These are phyloP conservation scores for Ectobius pallidus DNA, from an alignment of 2,888 invertebrate species.

Conservation along the genomic window DNA sequence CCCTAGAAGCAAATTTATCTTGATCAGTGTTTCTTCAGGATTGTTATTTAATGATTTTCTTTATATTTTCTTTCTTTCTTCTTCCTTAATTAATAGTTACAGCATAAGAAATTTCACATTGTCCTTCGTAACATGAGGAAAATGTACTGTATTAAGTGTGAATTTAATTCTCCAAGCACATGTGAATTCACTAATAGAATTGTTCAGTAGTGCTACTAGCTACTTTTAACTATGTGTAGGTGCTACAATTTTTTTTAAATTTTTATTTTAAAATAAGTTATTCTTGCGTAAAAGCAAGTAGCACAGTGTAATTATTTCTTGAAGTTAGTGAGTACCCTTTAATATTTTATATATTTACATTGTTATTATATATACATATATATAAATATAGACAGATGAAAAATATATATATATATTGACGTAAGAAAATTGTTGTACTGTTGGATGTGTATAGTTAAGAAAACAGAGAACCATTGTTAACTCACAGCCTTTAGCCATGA, in stretches of 20 bases:
- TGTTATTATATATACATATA: conserved; percentile 43
- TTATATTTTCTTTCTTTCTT: too few relatives aligned
- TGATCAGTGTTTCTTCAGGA: conserved; percentile 7
- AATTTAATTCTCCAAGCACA: conserved; percentile 23
- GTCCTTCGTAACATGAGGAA: not conserved
- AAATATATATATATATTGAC: conserved; percentile 43
- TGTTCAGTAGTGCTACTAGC: conserved; percentile 14
- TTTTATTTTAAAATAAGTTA: conserved; percentile 37
- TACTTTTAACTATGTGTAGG: conserved; percentile 33
- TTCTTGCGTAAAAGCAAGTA: conserved; percentile 37
- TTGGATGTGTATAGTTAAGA: conserved; percentile 38
- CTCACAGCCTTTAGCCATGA: conserved; percentile 33
- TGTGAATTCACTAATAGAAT: not conserved
- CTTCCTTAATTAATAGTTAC: too few relatives aligned
- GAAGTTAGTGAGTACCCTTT: conserved; percentile 41
- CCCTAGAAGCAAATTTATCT: conserved; percentile 2
- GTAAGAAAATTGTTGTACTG: conserved; percentile 41
- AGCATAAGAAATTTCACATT: not conserved
- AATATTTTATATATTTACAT: conserved; percentile 45
- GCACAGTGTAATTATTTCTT: conserved; percentile 41
- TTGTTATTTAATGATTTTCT: conserved; percentile 2
- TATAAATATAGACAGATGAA: conserved; percentile 47
- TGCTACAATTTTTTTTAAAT: conserved; percentile 38
- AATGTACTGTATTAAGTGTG: conserved; percentile 21
- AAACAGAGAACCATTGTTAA: conserved; percentile 21